phyloP scores from a whole-genome alignment of 2,797 vertebrate species.

The Oophaga sylvatica region DNA sequence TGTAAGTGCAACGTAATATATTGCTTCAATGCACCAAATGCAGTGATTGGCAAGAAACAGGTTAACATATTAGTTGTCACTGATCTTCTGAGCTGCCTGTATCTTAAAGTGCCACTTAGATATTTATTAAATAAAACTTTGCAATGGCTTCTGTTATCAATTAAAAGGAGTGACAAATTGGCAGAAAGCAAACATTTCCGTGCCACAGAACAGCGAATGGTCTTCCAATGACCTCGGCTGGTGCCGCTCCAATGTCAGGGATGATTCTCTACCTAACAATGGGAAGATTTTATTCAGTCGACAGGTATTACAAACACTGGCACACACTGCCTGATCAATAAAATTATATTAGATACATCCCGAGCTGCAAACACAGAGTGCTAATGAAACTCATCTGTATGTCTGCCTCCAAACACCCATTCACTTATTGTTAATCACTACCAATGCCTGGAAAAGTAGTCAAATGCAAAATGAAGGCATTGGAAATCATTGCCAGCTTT shows the following conservation, averaged over 20 bases:
- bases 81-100: not conserved
- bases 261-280: constrained; percentile 36
- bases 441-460: constrained; percentile 63
- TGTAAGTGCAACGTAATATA: not conserved
- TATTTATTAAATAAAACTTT: constrained; percentile 18
- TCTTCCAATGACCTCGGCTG: constrained; percentile 17
- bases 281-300: constrained; percentile 44
- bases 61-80: not conserved
- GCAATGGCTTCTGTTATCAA: not conserved
- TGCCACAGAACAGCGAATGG: constrained; percentile 3
- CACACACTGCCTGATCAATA: constrained; percentile 63
- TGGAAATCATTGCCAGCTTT: constrained; percentile 25
- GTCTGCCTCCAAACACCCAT: constrained; percentile 66
- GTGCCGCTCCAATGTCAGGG: constrained; percentile 11
- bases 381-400: constrained; percentile 66
- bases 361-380: constrained; percentile 65
- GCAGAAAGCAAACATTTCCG: constrained; percentile 9
- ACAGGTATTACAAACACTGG: constrained; percentile 57
- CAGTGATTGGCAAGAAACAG: not conserved
- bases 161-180: constrained; percentile 33
- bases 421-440: constrained; percentile 67
- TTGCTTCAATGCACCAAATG: not conserved
- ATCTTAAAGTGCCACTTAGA: constrained; percentile 1
- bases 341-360: constrained; percentile 62
- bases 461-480: constrained; percentile 50